phyloP scores from a whole-genome alignment of 2,888 invertebrate species.

The Phrixothrix hirtus region DNA sequence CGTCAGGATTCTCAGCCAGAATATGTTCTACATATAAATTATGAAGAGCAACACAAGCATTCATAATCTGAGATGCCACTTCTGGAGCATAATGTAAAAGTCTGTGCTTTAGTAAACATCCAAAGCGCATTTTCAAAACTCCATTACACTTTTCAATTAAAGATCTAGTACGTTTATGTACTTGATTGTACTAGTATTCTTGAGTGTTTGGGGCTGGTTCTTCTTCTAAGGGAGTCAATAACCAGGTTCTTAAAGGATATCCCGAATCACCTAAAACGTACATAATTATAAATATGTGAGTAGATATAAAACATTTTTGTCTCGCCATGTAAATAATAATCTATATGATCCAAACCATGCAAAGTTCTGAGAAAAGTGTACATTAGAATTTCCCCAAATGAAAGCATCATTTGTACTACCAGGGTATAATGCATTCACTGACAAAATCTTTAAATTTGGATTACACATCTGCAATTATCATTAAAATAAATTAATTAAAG shows the following conservation, averaged over 20 bases:
- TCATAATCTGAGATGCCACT: constrained; percentile 27
- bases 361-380: no score
- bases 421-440: background rate
- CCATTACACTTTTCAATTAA: constrained; percentile 32
- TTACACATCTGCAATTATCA: no score
- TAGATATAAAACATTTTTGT: background rate
- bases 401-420: no score
- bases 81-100: constrained; percentile 33
- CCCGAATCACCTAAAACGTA: constrained; percentile 21
- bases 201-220: constrained; percentile 16
- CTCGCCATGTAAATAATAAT: background rate
- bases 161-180: constrained; percentile 2
- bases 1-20: no score
- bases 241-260: constrained; percentile 19
- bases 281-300: no score
- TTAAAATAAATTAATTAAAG: constrained; percentile 43
- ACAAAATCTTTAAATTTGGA: constrained; percentile 18
- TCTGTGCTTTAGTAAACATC: constrained; percentile 34
- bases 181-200: constrained; percentile 15
- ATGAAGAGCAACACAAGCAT: constrained; percentile 33
- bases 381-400: constrained; percentile 5
- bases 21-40: no score
- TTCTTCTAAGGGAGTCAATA: constrained; percentile 19
- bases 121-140: constrained; percentile 33
- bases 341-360: background rate